Base-by-base conservation (phyloP, 1,140 invertebrate species). In the Aleiodes sp. region DNA sequence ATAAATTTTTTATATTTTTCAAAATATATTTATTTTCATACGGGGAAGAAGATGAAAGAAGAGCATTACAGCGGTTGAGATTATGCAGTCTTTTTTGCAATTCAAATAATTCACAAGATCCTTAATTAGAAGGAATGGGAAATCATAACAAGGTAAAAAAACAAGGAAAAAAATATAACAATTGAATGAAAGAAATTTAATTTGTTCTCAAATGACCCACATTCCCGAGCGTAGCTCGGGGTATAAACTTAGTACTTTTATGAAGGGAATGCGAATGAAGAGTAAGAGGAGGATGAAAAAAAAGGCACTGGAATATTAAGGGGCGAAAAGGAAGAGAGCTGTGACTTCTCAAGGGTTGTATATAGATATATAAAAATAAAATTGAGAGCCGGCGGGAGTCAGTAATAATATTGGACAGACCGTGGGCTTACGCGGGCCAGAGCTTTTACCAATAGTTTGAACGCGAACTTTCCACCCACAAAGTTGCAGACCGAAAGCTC, bases 371-470 rank as follows among this genome's bases (percentile, higher is more conserved):
- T 70, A 70, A 70, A 65, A n/a, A n/a, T n/a, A n/a, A n/a, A n/a
- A n/a, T n/a, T n/a, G n/a, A n/a, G n/a, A n/a, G n/a, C n/a, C 71
- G 67, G 72, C 73, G 65, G 68, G 29, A 57, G 61, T 73, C 71
- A 75, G 74, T 76, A 77, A 78, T 80, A 76, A 78, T 76, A 80
- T 80, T 72, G 74, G 71, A 73, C 75, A 73, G 37, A 75, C 65
- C 70, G n/a, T 70, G 67, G 73, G 70, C 75, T 80, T 76, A 78
- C 75, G 70, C 70, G 71, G 70, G 66, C 66, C 60, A 72, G 78
- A 73, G 73, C 65, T 80, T 80, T 80, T 75, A 43, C 70, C 79
- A 67, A 80, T 80, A 81, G 77, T 81, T 80, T 70, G 71, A 77
- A 76, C 68, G 56, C 64, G 70, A 80, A 80, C 73, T 80, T 81